phyloP scores from a whole-genome alignment of 2,113 vertebrate species.

The Pica pica region DNA sequence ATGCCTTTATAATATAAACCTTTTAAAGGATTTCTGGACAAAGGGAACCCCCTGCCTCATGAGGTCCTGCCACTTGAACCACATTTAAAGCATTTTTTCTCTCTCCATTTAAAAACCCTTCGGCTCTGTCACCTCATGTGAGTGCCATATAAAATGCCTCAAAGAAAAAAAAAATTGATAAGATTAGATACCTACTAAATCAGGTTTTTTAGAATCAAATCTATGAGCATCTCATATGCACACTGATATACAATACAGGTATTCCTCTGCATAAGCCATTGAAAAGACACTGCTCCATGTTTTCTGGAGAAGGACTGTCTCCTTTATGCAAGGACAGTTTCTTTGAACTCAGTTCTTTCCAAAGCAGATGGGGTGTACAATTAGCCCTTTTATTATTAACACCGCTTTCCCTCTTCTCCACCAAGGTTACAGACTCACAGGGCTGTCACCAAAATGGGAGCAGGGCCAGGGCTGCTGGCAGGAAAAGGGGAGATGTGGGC shows the following conservation, averaged over 20 bases:
- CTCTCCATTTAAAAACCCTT: neutral
- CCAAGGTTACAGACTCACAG: neutral
- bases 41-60: neutral
- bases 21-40: neutral
- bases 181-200: neutral
- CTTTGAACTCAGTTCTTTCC: neutral
- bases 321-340: neutral
- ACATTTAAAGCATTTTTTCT: neutral
- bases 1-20: neutral
- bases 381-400: neutral
- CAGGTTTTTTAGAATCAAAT: neutral
- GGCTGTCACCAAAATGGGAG: neutral
- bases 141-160: neutral
- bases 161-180: neutral
- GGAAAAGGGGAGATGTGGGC: neutral
- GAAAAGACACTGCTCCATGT: neutral
- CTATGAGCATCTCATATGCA: neutral
- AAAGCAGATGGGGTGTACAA: neutral
- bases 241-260: neutral
- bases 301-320: neutral
- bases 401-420: neutral
- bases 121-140: neutral
- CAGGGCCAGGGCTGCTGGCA: conserved; percentile 42
- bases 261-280: neutral
- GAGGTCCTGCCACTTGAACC: neutral